Evolutionary conservation across 2,113 vertebrate genomes (phyloP), one percentile per base, ranked within the genome.

Genomic region (Cyanoramphus novaezelandiae): DNA sequence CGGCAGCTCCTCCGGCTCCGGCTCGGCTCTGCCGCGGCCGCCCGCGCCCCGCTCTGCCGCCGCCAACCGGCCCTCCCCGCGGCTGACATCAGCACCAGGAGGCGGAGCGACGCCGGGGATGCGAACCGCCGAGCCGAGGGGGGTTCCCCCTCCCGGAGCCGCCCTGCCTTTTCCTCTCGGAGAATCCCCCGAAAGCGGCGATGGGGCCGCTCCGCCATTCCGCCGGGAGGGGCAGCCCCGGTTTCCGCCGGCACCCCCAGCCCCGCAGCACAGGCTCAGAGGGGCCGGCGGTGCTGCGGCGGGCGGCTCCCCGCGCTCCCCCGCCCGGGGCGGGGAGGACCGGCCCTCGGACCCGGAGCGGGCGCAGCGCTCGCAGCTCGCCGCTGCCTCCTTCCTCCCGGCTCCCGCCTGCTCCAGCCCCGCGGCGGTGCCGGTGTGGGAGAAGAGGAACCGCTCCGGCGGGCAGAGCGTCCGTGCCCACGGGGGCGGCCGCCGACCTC

Each of bases 41-140:
- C 95, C 96, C 95, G 97, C 35, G 29, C 89, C 85, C 91, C 78
- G 89, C 91, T 63, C 94, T 85, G 59, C 62, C 85, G 79, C 93
- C 35, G 86, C 91, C 95, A 63, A 84, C 63, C 78, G 89, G 79
- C 92, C 92, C 96, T 91, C 93, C 90, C 97, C 87, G 85, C 83
- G 79, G 59, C 92, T 97, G 96, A 97, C 97, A 97, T 97, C 96
- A 97, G 70, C 75, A 83, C 77, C 17, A 60, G 90, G 90, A 74
- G 94, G 97, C 64, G 97, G 96, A 86, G 92, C 83, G 64, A 88
- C 49, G 24, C 46, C 55, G 60, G 83, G 39, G 43, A 86, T 67
- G 95, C 97, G 96, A 96, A 91, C 82, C 35, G 57, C 35, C 39
- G 72, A 46, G 71, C 81, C 69, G 71, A 88, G 76, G 62, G 84